Percentiles rank a stretch among this genome's conserved stretches.
phyloP scores from a whole-genome alignment of 2,888 invertebrate genomes.

The Mellilla xanthometata region DNA sequence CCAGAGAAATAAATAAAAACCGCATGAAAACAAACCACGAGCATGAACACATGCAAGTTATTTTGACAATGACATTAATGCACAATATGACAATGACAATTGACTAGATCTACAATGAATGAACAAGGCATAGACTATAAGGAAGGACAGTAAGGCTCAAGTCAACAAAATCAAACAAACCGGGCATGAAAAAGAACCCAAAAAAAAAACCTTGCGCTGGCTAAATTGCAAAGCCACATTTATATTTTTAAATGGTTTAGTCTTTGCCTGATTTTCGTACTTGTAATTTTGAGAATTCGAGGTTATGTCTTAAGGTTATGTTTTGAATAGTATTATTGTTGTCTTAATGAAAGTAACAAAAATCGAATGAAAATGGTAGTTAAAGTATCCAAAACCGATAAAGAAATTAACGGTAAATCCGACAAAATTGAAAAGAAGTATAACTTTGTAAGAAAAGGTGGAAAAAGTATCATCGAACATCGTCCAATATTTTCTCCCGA shows the following conservation, averaged over 20 bases:
- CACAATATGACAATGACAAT: too few relatives aligned
- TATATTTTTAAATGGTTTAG: too few relatives aligned
- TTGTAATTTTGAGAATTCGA: conserved; percentile 27
- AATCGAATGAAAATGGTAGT: conserved; percentile 56
- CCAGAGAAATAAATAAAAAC: neutral
- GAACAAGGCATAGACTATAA: too few relatives aligned
- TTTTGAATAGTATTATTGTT: conserved; percentile 2
- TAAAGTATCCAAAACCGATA: conserved; percentile 29
- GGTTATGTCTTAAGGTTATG: conserved; percentile 51
- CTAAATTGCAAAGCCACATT: too few relatives aligned
- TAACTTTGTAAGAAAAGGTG: conserved; percentile 68
- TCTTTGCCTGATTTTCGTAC: too few relatives aligned
- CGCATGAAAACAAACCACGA: neutral
- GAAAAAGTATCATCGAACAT: conserved; percentile 72
- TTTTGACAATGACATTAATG: neutral
- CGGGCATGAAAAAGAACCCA: too few relatives aligned
- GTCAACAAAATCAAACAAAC: too few relatives aligned
- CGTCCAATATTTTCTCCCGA: conserved; percentile 73
- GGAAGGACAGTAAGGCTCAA: too few relatives aligned
- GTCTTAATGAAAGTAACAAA: too few relatives aligned
- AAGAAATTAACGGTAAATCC: conserved; percentile 20
- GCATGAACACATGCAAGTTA: conserved; percentile 1
- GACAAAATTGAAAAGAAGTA: conserved; percentile 44
- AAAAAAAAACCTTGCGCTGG: too few relatives aligned
- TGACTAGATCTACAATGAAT: too few relatives aligned